Evolutionary conservation across 2,113 vertebrate species (phyloP).

Genomic region (Malurus alboscapulatus): DNA sequence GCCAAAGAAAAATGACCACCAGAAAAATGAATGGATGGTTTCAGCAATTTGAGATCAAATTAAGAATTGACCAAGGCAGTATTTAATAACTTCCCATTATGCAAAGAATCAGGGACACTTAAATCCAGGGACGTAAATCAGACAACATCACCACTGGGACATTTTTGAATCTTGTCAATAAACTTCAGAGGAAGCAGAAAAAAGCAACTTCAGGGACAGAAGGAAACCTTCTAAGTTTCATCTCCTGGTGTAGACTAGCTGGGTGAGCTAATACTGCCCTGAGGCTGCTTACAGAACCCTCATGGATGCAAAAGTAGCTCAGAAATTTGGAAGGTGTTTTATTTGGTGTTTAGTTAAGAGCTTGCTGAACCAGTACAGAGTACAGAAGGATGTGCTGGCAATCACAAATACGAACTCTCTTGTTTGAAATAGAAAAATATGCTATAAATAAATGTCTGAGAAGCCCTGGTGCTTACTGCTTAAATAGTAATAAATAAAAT

Average conservation of each 20-base stretch:
- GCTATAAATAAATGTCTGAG: background rate
- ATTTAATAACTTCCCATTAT: background rate
- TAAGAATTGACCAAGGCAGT: background rate
- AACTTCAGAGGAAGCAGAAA: background rate
- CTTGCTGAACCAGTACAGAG: background rate
- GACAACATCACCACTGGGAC: fast-evolving
- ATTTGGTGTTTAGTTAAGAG: background rate
- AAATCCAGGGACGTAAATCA: background rate
- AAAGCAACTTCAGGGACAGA: background rate
- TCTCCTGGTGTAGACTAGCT: background rate
- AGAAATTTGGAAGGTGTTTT: background rate
- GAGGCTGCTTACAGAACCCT: background rate
- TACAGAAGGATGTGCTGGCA: background rate
- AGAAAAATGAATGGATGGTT: background rate
- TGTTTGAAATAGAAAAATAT: background rate
- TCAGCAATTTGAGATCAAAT: background rate
- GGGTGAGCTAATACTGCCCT: background rate
- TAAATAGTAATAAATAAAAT: background rate
- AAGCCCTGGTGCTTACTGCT: background rate
- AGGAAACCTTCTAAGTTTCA: background rate
- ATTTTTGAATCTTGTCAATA: background rate
- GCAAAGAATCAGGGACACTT: background rate
- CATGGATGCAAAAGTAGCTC: background rate
- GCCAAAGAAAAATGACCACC: background rate
- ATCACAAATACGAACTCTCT: background rate